These are phyloP conservation scores for Alcedo atthis DNA, from an alignment of 2,797 vertebrate genomes.

Conservation along the genomic window DNA sequence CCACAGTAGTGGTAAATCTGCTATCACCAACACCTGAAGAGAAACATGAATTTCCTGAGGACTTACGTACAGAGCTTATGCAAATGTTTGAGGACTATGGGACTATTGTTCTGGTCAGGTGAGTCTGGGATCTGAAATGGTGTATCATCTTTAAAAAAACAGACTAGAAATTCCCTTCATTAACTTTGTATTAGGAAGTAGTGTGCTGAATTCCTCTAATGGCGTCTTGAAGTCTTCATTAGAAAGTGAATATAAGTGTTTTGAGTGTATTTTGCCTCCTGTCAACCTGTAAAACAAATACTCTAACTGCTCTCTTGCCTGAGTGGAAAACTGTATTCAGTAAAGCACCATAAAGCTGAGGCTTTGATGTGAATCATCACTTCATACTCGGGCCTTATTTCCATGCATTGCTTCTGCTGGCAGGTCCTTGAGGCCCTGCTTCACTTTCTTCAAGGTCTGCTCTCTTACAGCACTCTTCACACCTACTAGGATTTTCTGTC, in stretches of 20 bases:
- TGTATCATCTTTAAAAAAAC: not conserved
- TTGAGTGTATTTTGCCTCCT: not conserved
- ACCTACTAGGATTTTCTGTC: not conserved
- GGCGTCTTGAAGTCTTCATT: not conserved
- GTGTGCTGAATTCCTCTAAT: not conserved
- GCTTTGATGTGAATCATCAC: not conserved
- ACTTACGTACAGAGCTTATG: conserved; percentile 80
- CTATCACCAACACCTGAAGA: conserved; percentile 74
- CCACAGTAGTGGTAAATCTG: conserved; percentile 79
- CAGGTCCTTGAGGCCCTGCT: not conserved
- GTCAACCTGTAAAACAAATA: not conserved
- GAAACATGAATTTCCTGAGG: conserved; percentile 80
- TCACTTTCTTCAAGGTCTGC: not conserved
- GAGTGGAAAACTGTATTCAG: not conserved
- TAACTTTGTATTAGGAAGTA: not conserved
- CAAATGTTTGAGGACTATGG: conserved; percentile 79
- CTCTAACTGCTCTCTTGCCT: not conserved
- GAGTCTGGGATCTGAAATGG: not conserved
- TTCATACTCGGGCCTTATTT: not conserved
- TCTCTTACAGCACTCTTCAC: not conserved
- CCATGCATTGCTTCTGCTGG: not conserved
- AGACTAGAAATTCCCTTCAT: not conserved
- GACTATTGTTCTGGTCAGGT: conserved; percentile 81
- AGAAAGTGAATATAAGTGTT: not conserved
- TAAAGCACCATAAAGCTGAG: not conserved